Evolutionary conservation across 2,797 vertebrate genomes (phyloP).

Genomic region (Neosalanx taihuensis): DNA sequence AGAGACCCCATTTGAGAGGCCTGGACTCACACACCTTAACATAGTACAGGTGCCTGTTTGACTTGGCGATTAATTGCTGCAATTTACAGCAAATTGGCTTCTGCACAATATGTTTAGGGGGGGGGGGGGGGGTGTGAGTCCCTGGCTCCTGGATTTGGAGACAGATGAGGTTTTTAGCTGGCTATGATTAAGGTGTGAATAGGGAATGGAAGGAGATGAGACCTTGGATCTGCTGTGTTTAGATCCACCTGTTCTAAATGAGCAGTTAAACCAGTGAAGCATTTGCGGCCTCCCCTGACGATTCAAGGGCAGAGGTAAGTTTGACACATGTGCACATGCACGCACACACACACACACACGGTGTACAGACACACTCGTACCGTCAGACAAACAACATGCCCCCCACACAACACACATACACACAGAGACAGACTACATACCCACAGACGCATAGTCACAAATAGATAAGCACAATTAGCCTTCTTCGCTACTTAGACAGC

Average conservation of each 20-base stretch:
- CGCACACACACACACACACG: neutral
- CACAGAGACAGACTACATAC: neutral
- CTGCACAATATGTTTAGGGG: slow-evolving; percentile 66
- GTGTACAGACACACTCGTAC: slow-evolving; percentile 20
- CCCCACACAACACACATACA: neutral
- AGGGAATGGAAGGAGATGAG: slow-evolving; percentile 57
- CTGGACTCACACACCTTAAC: slow-evolving; percentile 36
- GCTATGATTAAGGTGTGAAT: slow-evolving; percentile 68
- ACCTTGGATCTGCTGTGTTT: slow-evolving; percentile 58
- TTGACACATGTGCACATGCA: slow-evolving; percentile 22
- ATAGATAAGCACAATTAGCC: too few relatives aligned
- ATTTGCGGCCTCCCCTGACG: slow-evolving; percentile 60
- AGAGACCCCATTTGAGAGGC: slow-evolving; percentile 34
- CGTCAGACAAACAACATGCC: neutral
- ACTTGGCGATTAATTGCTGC: slow-evolving; percentile 69
- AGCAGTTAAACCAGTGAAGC: slow-evolving; percentile 68
- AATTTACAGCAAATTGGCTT: slow-evolving; percentile 69
- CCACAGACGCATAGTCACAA: too few relatives aligned
- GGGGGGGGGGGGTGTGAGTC: slow-evolving; percentile 64
- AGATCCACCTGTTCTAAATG: slow-evolving; percentile 70
- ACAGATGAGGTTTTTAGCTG: slow-evolving; percentile 68
- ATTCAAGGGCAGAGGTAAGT: slow-evolving; percentile 61
- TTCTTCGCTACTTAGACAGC: neutral
- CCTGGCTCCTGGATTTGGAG: slow-evolving; percentile 69
- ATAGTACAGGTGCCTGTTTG: slow-evolving; percentile 57